Evolutionary conservation across 2,113 vertebrate species (phyloP).

Genomic region (Cottus gobio): DNA sequence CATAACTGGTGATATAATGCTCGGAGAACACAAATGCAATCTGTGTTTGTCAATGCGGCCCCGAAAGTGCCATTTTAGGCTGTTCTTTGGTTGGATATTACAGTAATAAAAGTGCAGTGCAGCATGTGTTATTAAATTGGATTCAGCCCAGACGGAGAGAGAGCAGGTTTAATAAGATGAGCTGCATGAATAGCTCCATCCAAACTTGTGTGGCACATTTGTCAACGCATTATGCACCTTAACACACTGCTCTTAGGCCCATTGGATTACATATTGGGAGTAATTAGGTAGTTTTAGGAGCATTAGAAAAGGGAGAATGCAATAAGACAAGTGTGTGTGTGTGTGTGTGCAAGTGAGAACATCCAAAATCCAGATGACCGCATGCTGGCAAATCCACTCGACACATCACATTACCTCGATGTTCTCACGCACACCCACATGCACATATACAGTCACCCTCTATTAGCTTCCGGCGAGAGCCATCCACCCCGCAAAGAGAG

Average conservation of each 20-base stretch:
- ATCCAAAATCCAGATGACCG: conserved; percentile 46
- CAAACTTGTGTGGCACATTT: conserved; percentile 66
- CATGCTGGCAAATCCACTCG: conserved; percentile 63
- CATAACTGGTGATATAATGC: conserved; percentile 32
- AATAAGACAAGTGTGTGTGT: conserved; percentile 28
- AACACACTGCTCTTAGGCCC: conserved; percentile 48
- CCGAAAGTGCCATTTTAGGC: conserved; percentile 39
- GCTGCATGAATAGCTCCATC: conserved; percentile 72
- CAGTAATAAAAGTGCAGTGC: conserved; percentile 61
- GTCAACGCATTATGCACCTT: conserved; percentile 70
- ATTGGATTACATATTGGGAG: conserved; percentile 60
- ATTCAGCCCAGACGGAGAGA: conserved; percentile 50
- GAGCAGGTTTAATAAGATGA: conserved; percentile 75
- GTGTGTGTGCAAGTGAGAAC: conserved; percentile 20
- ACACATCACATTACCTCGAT: conserved; percentile 59
- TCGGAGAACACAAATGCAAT: conserved; percentile 23
- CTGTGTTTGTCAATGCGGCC: conserved; percentile 30
- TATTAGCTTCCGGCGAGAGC: conserved; percentile 65
- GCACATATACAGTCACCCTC: conserved; percentile 57
- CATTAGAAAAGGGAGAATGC: conserved; percentile 22
- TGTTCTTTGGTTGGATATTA: conserved; percentile 46
- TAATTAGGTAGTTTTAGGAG: conserved; percentile 59
- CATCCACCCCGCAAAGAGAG: conserved; percentile 57
- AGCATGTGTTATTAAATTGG: conserved; percentile 71
- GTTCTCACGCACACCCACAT: conserved; percentile 9